Evolutionary conservation across 2,888 invertebrate genomes (phyloP), one percentile per base, ranked within the genome.

Genomic region (Stenchaetothrips biformis): DNA sequence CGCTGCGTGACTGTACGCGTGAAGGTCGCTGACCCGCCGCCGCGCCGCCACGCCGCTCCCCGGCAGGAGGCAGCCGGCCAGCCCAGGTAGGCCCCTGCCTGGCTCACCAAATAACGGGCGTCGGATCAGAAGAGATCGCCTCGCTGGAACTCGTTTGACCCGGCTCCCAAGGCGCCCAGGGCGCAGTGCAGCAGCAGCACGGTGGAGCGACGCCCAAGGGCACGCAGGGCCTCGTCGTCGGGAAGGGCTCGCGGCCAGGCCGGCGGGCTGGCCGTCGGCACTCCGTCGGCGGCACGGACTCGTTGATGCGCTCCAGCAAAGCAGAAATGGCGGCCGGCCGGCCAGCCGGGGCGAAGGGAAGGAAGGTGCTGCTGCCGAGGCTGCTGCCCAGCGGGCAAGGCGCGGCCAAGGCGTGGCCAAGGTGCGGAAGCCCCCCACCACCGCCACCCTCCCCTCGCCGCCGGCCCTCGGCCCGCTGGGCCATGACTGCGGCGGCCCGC

Each of bases 91-190:
- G 37, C 37, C 37, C 37, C 37, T 37, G 37, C 37, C 37, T 37
- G 37, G 37, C 67, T 74, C 67, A 74, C 67, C 67, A 74, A 74
- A 74, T 74, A 74, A 74, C 67, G 67, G 67, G 25, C 11, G 25
- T 25, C 21, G 21, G 21, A 6, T 74, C 67, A 25, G 67, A 37
- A 1, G 37, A 37, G 37, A 37, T 37, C 37, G 37, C 37, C 37
- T 37, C 67, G 21, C 25, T 74, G 67, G 67, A 74, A 74, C 67
- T 74, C 67, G 67, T 74, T 74, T 74, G 67, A 74, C 67, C n/a
- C n/a, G n/a, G 67, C 21, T 25, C 53, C 18, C 13, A 4, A 53
- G 25, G 59, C 59, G 4, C 25, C 67, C 21, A 25, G 0, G 67
- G 7, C 9, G 25, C 25, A 11, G 21, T 2, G 21, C 11, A 3